These are phyloP conservation scores for Telenomus remus DNA, from an alignment of 1,140 invertebrate species.

Conservation along the genomic window DNA sequence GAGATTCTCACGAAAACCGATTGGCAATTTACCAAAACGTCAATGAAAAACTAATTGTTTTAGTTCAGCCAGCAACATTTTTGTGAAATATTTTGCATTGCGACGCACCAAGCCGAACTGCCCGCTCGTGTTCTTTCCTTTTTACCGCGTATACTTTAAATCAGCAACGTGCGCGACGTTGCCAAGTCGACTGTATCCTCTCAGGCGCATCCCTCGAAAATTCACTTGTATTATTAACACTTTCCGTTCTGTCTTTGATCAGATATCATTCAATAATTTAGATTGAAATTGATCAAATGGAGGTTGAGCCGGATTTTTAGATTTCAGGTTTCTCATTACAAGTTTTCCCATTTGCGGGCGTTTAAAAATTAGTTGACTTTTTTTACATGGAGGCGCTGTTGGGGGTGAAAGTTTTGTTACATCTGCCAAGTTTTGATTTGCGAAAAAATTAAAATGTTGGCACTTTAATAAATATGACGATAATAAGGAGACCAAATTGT, in stretches of 20 bases:
- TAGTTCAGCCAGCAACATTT: not conserved
- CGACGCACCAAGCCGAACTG: constrained; percentile 16
- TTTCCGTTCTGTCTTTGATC: constrained; percentile 42
- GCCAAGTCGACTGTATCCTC: constrained; percentile 41
- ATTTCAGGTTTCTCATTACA: too few relatives aligned
- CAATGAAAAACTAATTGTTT: not conserved
- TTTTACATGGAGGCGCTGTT: too few relatives aligned
- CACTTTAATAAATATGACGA: too few relatives aligned
- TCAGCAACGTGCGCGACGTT: constrained; percentile 60
- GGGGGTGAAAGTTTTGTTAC: too few relatives aligned
- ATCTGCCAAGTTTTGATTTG: too few relatives aligned
- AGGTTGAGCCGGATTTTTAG: too few relatives aligned
- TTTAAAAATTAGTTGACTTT: too few relatives aligned
- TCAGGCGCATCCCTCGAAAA: constrained; percentile 14
- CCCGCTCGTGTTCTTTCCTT: constrained; percentile 62
- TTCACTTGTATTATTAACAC: constrained; percentile 37
- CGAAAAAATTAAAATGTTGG: too few relatives aligned
- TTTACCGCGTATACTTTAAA: constrained; percentile 70
- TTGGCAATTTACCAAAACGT: constrained; percentile 5
- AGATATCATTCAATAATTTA: constrained; percentile 12
- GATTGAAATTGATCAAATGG: too few relatives aligned
- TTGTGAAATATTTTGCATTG: constrained; percentile 30
- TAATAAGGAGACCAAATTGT: too few relatives aligned
- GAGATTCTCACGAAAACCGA: constrained; percentile 11
- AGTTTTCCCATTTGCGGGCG: too few relatives aligned